Evolutionary conservation across 2,797 vertebrate genomes (phyloP).

Genomic region (Hydrocynus forskahlii): DNA sequence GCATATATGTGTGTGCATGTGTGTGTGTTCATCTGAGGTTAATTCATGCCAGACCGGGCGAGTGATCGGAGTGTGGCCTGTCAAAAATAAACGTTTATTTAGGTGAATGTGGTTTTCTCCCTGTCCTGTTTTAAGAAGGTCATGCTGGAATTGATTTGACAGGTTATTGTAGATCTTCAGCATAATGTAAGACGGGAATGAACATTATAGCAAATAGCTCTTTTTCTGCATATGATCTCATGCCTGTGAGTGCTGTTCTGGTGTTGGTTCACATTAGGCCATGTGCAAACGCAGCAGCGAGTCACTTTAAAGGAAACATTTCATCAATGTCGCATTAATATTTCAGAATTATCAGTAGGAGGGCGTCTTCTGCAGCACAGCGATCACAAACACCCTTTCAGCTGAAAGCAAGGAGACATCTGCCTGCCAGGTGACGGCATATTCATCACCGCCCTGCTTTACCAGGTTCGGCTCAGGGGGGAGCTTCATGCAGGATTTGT

Average conservation of each 20-base stretch:
- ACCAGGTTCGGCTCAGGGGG: not conserved
- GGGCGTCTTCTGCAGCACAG: not conserved
- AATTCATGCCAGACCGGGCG: not conserved
- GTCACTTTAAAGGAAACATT: constrained; percentile 14
- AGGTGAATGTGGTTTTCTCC: not conserved
- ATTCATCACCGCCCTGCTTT: not conserved
- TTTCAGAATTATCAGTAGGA: constrained; percentile 5
- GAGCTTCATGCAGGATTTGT: not conserved
- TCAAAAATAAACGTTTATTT: not conserved
- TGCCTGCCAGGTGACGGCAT: constrained; percentile 7
- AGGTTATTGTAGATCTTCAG: not conserved
- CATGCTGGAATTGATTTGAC: not conserved
- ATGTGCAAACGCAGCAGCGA: not conserved
- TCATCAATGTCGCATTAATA: constrained; percentile 13
- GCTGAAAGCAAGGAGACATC: not conserved
- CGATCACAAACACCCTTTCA: not conserved
- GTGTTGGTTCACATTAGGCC: not conserved
- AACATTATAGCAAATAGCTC: not conserved
- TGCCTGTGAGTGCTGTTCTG: not conserved
- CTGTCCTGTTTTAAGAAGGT: not conserved
- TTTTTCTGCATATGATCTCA: not conserved
- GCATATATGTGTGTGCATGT: too few species aligned
- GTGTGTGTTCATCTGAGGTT: not conserved
- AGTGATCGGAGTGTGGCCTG: not conserved
- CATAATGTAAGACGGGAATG: not conserved